Evolutionary conservation across 2,797 vertebrate species (phyloP).

Genomic region (Danio jaintianensis): DNA sequence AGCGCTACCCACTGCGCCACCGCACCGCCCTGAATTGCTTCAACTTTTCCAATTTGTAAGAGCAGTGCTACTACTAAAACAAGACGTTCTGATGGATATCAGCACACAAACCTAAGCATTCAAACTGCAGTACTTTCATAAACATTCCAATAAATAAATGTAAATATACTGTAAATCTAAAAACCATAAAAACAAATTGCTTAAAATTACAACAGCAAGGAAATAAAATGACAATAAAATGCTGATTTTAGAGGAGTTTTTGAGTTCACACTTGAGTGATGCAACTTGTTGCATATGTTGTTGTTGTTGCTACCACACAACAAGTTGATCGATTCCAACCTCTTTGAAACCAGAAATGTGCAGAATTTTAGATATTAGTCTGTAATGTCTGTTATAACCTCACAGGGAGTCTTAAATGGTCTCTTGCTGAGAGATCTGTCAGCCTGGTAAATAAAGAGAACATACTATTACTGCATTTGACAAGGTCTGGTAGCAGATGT

Average conservation of each 20-base stretch:
- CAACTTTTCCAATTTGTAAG: not conserved
- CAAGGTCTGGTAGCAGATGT: conserved; percentile 47
- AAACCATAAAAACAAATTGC: too few relatives aligned
- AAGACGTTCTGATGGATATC: not conserved
- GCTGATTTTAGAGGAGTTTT: conserved; percentile 33
- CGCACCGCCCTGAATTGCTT: too few relatives aligned
- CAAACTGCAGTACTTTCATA: not conserved
- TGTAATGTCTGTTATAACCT: conserved; percentile 11
- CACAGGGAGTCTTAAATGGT: conserved; percentile 12
- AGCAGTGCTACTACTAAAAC: not conserved
- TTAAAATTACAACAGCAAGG: not conserved
- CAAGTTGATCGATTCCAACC: conserved; percentile 19
- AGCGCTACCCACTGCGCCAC: too few relatives aligned
- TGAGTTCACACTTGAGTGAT: conserved; percentile 3
- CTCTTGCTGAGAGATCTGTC: conserved; percentile 41
- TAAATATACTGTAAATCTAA: too few relatives aligned
- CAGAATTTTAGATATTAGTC: conserved; percentile 9
- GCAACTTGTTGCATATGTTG: conserved; percentile 40
- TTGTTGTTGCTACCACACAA: conserved; percentile 31
- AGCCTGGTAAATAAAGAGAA: conserved; percentile 51
- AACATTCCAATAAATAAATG: not conserved
- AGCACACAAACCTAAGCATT: not conserved
- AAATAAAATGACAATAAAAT: conserved; percentile 4
- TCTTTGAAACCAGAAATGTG: conserved; percentile 26
- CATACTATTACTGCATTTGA: conserved; percentile 31